Evolutionary conservation across 1,140 invertebrate species (phyloP).

Genomic region (Xylocopa sonorina): DNA sequence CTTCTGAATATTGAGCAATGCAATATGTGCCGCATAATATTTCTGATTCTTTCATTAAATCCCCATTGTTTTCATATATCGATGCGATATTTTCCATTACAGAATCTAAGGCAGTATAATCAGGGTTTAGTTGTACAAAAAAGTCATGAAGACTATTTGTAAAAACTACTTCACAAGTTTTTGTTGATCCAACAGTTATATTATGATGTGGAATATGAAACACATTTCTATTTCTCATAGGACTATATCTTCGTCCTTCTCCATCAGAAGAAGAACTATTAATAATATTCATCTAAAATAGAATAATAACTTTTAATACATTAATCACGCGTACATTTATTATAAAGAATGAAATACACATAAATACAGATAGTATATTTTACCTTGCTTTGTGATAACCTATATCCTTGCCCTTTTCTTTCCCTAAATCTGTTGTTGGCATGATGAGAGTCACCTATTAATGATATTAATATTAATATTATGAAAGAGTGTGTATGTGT

Average conservation of each 20-base stretch:
- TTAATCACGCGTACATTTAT: too few species aligned
- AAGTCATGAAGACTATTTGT: conserved; percentile 78
- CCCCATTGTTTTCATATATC: conserved; percentile 68
- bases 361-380: not conserved
- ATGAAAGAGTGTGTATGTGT: too few species aligned
- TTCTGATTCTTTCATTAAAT: conserved; percentile 50
- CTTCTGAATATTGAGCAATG: conserved; percentile 82
- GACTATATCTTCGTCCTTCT: conserved; percentile 9
- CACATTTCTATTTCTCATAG: not conserved
- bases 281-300: not conserved
- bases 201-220: conserved; percentile 63
- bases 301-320: too few species aligned
- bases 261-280: not conserved
- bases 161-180: conserved; percentile 72
- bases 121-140: conserved; percentile 78
- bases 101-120: conserved; percentile 73
- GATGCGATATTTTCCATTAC: conserved; percentile 77
- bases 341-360: not conserved
- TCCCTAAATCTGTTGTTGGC: conserved; percentile 32
- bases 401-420: conserved; percentile 26
- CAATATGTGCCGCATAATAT: conserved; percentile 70
- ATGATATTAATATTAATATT: conserved; percentile 9
- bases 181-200: conserved; percentile 65
- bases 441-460: conserved; percentile 23
- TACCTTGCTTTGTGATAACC: conserved; percentile 32